Evolutionary conservation across 2,113 vertebrate genomes (phyloP).

Genomic region (Tympanuchus pallidicinctus): DNA sequence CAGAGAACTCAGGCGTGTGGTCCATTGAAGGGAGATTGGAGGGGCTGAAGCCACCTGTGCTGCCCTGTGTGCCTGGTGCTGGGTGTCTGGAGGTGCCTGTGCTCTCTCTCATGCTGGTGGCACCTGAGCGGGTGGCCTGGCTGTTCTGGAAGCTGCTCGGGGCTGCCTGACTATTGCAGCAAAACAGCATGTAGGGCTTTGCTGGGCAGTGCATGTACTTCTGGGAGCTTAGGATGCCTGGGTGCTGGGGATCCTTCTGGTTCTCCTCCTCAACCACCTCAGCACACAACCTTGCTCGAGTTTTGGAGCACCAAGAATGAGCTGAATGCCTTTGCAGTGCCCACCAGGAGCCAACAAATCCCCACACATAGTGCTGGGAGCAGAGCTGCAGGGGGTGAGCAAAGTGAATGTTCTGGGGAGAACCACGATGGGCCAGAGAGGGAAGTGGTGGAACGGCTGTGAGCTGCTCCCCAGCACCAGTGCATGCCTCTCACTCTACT

Average conservation of each 20-base stretch:
- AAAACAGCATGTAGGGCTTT: rapidly evolving
- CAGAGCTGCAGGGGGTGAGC: not conserved
- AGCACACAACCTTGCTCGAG: not conserved
- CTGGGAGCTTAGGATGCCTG: not conserved
- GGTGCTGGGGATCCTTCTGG: not conserved
- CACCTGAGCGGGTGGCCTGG: not conserved
- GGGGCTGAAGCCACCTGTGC: not conserved
- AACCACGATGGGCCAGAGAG: not conserved
- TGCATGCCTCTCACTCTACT: not conserved
- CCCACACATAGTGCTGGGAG: rapidly evolving
- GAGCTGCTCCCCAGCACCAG: not conserved
- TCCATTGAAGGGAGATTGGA: not conserved
- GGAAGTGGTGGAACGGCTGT: not conserved
- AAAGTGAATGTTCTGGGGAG: rapidly evolving
- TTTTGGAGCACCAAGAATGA: not conserved
- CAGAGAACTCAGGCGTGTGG: not conserved
- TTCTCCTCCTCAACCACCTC: not conserved
- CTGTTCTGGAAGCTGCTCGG: not conserved
- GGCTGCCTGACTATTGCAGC: not conserved
- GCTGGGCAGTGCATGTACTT: not conserved
- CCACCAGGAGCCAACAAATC: not conserved
- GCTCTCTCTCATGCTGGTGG: not conserved
- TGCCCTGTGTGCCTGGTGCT: not conserved
- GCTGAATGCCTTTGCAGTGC: not conserved
- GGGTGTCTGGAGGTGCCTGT: not conserved